A percentile compares a stretch with the other conserved stretches of the same genome.
phyloP scores from a whole-genome alignment of 2,797 vertebrate genomes.

The Carduelis carduelis region DNA sequence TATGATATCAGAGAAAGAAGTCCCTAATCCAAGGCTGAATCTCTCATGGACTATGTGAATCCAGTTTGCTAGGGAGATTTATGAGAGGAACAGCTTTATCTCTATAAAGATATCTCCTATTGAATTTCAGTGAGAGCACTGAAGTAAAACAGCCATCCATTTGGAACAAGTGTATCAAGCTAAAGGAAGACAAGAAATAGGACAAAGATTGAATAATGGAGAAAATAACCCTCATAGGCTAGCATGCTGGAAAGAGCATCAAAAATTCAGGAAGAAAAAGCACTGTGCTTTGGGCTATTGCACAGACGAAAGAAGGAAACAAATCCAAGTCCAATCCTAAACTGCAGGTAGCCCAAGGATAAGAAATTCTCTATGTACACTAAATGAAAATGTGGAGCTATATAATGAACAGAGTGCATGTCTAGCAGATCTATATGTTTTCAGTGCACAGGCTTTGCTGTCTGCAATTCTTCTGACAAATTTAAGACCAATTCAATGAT shows the following conservation, averaged over 20 bases:
- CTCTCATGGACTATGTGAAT: background rate
- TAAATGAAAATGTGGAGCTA: background rate
- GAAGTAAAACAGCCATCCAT: slow-evolving; percentile 6
- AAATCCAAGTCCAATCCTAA: background rate
- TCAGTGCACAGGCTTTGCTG: background rate
- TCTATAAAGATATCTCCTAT: background rate
- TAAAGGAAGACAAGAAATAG: slow-evolving; percentile 19
- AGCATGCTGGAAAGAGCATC: background rate
- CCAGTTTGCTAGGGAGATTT: background rate
- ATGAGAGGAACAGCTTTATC: background rate
- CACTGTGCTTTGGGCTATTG: background rate
- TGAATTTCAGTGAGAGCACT: background rate
- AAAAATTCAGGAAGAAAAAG: background rate
- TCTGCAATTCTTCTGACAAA: background rate
- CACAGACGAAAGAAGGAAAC: background rate
- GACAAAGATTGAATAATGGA: background rate
- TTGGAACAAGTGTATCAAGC: background rate
- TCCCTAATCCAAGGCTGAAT: background rate
- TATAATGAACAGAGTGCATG: background rate
- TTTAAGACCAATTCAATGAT: background rate
- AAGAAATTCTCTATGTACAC: background rate
- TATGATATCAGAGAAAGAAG: background rate
- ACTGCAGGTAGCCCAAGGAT: background rate
- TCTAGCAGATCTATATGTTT: background rate
- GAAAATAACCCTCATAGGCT: background rate